Conservation (phyloP, 92 coral and sea anemone genomes). For the Phenganax marumi region DNA sequence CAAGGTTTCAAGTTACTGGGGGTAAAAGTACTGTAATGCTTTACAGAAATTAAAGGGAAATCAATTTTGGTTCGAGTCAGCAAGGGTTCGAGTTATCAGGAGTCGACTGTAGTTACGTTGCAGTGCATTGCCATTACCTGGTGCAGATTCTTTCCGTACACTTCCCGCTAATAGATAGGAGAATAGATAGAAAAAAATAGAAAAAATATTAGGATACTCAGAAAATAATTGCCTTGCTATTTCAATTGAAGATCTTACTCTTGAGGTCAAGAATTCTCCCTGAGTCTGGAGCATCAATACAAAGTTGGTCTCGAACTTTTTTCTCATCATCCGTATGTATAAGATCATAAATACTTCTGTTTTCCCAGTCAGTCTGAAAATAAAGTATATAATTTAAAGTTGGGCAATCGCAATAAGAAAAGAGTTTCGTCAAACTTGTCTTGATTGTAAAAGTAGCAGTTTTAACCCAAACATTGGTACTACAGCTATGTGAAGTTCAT, state of each 20-base stretch:
- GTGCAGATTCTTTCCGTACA: slow-evolving; percentile 81
- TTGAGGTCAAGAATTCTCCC: slow-evolving; percentile 92
- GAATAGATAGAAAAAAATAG: not conserved
- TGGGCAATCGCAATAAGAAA: not conserved
- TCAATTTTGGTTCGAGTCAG: no score
- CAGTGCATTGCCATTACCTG: slow-evolving; percentile 56
- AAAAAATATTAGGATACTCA: not conserved
- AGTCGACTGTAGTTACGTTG: no score
- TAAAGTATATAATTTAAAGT: not conserved
- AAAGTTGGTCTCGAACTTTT: slow-evolving; percentile 84
- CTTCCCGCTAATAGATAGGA: slow-evolving; percentile 77
- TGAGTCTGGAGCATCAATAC: slow-evolving; percentile 90
- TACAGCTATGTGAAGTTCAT: not conserved
- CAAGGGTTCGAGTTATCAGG: no score
- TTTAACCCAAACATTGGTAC: not conserved
- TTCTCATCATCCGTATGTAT: slow-evolving; percentile 91
- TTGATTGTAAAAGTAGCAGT: not conserved
- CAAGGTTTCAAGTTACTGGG: no score
- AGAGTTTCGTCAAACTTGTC: not conserved
- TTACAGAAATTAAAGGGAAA: no score
- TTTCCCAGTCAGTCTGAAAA: slow-evolving; percentile 83
- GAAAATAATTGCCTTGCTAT: not conserved
- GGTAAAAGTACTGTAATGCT: no score
- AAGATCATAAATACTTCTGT: slow-evolving; percentile 75
- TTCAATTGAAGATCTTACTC: slow-evolving; percentile 57